Base-by-base conservation (phyloP, 2,113 vertebrate species). In the Myotis davidii region DNA sequence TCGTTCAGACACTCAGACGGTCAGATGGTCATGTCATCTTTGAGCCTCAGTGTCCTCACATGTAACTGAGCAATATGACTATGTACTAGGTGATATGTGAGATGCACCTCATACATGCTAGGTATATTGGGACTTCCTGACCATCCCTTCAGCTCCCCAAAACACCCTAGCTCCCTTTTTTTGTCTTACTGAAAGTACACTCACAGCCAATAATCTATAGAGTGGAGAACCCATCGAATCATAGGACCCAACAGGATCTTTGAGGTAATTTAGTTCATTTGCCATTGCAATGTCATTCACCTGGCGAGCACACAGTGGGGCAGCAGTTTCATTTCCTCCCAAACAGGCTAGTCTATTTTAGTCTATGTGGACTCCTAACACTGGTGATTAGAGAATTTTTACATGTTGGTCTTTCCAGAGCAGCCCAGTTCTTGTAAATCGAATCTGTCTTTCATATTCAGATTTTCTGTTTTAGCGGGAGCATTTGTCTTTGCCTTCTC, bases 381-480 rank as follows among this genome's bases (percentile, higher is more conserved):
- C 11, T 76, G 72, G 2, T 56, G 20, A 18, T 74, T 70, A n/a
- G 17, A 73, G 67, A 39, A 17, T 59, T 82, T 85, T 81, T 25
- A 23, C 4, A 0, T 86, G 0, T 32, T 73, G 25, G 39, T 27
- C 6, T 11, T 56, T 79, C 37, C 32, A 25, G 42, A 45, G 65
- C 9, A 90, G 12, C 23, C 45, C 2, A 14, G 29, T 14, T 74
- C 39, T 77, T 59, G 20, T 42, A 14, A 42, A 65, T 91, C 32
- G 67, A 65, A 59, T 77, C 77, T 79, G 23, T 52, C 54, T 34
- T 93, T 18, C 6, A 1, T 59, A 32, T 87, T 87, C n/a, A 34
- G 42, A 85, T 89, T 84, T 84, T 69, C 37, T 96, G 52, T n/a
- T 82, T 83, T 73, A 86, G 48, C 23, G 42, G 59, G 34, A 81